A percentile compares a stretch with the other conserved stretches of the same genome.
Conservation (phyloP, 1,140 invertebrate species). For the Colletes gigas region DNA sequence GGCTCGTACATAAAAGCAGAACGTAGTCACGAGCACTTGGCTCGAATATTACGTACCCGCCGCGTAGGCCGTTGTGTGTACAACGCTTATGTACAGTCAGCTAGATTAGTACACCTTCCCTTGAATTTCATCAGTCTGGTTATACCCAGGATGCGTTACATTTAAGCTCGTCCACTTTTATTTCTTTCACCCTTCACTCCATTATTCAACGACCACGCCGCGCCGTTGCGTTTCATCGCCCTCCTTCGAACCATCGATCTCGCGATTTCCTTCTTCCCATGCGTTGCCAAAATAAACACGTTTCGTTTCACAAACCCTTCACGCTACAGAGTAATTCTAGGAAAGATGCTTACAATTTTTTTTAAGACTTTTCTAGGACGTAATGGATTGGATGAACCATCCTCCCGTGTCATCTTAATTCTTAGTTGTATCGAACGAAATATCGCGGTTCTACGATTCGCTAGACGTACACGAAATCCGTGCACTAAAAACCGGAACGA, state of each 20-base stretch:
- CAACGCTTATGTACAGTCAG: slow-evolving; percentile 44
- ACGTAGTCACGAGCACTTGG: slow-evolving; percentile 58
- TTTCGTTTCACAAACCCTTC: too few species aligned
- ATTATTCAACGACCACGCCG: neutral
- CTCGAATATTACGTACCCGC: slow-evolving; percentile 62
- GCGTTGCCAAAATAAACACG: too few species aligned
- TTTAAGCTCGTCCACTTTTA: neutral
- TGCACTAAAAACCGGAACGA: neutral
- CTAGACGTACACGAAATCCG: neutral
- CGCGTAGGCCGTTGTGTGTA: slow-evolving; percentile 25
- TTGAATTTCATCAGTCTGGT: slow-evolving; percentile 15
- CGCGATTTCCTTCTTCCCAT: too few species aligned
- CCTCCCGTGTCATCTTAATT: too few species aligned
- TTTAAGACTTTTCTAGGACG: too few species aligned
- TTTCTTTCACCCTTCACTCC: neutral
- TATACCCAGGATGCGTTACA: neutral
- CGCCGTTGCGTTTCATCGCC: neutral
- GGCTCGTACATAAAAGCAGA: slow-evolving; percentile 50
- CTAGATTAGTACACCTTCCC: slow-evolving; percentile 55
- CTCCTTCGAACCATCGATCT: neutral
- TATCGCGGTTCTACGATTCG: neutral
- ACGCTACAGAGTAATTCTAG: too few species aligned
- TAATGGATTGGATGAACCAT: too few species aligned
- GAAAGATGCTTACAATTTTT: too few species aligned
- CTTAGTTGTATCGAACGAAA: neutral